Evolutionary conservation across 2,888 invertebrate genomes (phyloP).

Genomic region (Eupsilia transversa): DNA sequence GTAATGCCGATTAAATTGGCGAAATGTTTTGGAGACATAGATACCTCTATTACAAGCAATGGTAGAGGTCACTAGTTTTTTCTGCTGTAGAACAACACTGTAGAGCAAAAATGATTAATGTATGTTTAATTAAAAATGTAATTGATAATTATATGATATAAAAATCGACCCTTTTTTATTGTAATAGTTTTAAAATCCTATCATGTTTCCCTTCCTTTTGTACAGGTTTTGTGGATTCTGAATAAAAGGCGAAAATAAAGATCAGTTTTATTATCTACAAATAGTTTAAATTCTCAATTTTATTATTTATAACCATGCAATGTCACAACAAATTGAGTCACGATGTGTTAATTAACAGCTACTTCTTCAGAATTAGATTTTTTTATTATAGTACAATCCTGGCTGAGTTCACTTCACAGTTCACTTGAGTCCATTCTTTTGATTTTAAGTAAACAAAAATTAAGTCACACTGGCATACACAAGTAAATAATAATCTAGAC

Average conservation of each 20-base stretch:
- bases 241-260: constrained; percentile 58
- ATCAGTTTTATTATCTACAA: constrained; percentile 61
- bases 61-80: constrained; percentile 77
- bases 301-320: constrained; percentile 32
- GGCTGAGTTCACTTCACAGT: constrained; percentile 21
- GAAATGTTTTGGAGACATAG: constrained; percentile 47
- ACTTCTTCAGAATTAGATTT: constrained; percentile 1
- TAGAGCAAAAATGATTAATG: constrained; percentile 84
- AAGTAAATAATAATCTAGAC: constrained; percentile 15
- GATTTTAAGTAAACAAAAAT: constrained; percentile 24
- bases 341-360: constrained; percentile 6
- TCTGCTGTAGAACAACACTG: constrained; percentile 84
- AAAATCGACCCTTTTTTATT: constrained; percentile 62
- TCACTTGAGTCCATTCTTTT: constrained; percentile 23
- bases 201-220: constrained; percentile 30
- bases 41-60: constrained; percentile 72
- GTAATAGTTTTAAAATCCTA: constrained; percentile 17
- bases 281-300: constrained; percentile 20
- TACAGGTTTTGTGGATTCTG: constrained; percentile 29
- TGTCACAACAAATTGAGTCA: constrained; percentile 38
- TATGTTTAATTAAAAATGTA: constrained; percentile 86
- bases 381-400: constrained; percentile 18
- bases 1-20: constrained; percentile 68
- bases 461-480: constrained; percentile 16
- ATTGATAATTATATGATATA: constrained; percentile 85